Base-by-base conservation (phyloP, 1,140 invertebrate genomes). In the Drosophila miranda region DNA sequence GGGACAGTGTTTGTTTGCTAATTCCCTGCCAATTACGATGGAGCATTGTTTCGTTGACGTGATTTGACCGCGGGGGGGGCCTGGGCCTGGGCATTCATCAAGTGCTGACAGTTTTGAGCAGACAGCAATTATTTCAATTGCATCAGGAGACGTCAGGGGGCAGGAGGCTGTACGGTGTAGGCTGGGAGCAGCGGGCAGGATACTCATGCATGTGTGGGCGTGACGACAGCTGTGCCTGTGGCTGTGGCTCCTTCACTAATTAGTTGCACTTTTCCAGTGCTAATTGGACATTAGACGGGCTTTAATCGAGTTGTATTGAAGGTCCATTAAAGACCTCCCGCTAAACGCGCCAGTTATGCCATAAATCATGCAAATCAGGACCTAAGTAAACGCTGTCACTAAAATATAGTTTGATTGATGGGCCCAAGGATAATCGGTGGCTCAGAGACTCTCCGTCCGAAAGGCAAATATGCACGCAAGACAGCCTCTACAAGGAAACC, bases 21-120 rank as follows among this genome's bases (percentile, higher is more conserved):
- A 79, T 79, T 82, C 48, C 70, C 48, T 48, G 68, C 74, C 68
- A 81, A 77, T 81, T 64, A 74, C 56, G 50, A 48, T 51, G 41
- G 45, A 44, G 21, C 52, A 26, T 54, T 38, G 42, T 16, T 38
- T 26, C 3, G 16, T 8, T 16, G 46, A 45, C 53, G 14, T 5
- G 69, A 54, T 72, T 72, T 30, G 41, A 8, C 23, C 46, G 9
- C 1, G n/a, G 1, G 28, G 28, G 28, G 2, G 28, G 9, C 30
- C 3, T 34, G 3, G 57, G 21, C 30, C 41, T 54, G 67, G 67
- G 67, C 49, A 72, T 72, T 72, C 67, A 72, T 61, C 57, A 70
- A 61, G 69, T 61, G 69, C 48, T 49, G 67, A 72, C 56, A 43
- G 34, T 54, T 54, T 71, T 61, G 53, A 61, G 67, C 67, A 72